Evolutionary conservation across 2,113 vertebrate species (phyloP), one percentile per base, ranked within the genome.

Genomic region (Myocastor coypus): DNA sequence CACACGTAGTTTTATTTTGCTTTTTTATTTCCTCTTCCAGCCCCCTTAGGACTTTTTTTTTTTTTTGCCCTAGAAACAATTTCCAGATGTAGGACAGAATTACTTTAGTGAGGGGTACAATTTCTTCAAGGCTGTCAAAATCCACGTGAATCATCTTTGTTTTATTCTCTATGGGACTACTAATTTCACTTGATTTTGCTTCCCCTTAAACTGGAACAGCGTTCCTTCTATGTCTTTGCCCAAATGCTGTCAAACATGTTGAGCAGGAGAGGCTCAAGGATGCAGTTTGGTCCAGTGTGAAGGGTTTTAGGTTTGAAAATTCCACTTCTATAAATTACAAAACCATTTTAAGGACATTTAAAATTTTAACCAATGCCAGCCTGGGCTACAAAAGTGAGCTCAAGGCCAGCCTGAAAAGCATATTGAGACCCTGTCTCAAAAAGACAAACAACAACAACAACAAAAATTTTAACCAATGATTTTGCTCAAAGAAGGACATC

Each of bases 101-200:
- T 94, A 93, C 69, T 93, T 94, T 87, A 90, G 81, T 77, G 71
- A 96, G 93, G 75, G 84, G 63, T 94, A 82, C 93, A 87, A 24
- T 92, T 96, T 96, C 89, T 93, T 82, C 66, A 90, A 87, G 89
- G 46, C 90, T 98, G 87, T 96, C 96, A 96, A 84, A 94, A 95
- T 93, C 93, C 93, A 80, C 93, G 90, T 92, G 84, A 98, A 85
- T 96, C 97, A 91, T 96, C 81, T 96, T 95, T 92, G 93, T 97
- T 97, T 96, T 95, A 94, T 92, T 94, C 83, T 95, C 93, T 94
- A 34, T 94, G 94, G 87, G 92, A 55, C 84, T 22, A 6, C 84
- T 96, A 94, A 92, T 93, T 96, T 91, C 22, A 59, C 61, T 89
- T 40, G 46, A 64, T 84, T 92, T 96, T 97, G 87, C 93, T 96